These are phyloP conservation scores for Falco biarmicus DNA, from an alignment of 2,797 vertebrate species.

Conservation along the genomic window DNA sequence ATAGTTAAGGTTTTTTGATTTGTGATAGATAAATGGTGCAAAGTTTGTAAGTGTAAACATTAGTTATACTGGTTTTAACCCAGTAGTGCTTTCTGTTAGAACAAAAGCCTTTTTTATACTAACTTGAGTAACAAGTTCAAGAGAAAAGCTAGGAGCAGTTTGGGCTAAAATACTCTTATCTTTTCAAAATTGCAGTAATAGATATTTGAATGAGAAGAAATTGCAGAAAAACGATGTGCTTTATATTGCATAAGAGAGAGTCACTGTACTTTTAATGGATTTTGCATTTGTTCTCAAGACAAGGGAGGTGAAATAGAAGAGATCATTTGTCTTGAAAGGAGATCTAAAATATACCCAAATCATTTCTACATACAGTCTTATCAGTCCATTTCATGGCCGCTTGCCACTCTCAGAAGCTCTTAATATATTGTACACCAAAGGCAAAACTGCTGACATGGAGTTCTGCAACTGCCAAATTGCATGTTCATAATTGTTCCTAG, in stretches of 20 bases:
- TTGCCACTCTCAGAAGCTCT: conserved; percentile 27
- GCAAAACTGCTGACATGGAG: conserved; percentile 27
- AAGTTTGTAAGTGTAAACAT: not conserved
- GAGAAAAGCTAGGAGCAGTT: not conserved
- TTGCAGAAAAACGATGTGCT: not conserved
- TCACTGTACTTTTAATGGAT: not conserved
- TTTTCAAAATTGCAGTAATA: conserved; percentile 1
- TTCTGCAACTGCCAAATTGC: conserved; percentile 25
- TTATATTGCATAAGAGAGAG: not conserved
- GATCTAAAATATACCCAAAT: not conserved
- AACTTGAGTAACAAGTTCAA: not conserved
- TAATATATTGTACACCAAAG: not conserved
- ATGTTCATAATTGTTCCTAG: conserved; percentile 42
- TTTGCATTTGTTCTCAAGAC: conserved; percentile 47
- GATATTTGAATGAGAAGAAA: conserved; percentile 4
- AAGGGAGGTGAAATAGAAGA: conserved; percentile 1
- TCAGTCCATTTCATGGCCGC: not conserved
- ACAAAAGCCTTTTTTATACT: conserved; percentile 39
- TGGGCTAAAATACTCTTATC: not conserved
- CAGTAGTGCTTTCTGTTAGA: not conserved
- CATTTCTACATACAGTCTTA: conserved; percentile 1
- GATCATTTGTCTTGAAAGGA: conserved; percentile 7
- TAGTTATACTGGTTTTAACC: not conserved
- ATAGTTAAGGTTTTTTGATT: not conserved
- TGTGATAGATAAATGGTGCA: not conserved